Evolutionary conservation across 2,113 vertebrate genomes (phyloP).

Genomic region (Vicugna pacos): DNA sequence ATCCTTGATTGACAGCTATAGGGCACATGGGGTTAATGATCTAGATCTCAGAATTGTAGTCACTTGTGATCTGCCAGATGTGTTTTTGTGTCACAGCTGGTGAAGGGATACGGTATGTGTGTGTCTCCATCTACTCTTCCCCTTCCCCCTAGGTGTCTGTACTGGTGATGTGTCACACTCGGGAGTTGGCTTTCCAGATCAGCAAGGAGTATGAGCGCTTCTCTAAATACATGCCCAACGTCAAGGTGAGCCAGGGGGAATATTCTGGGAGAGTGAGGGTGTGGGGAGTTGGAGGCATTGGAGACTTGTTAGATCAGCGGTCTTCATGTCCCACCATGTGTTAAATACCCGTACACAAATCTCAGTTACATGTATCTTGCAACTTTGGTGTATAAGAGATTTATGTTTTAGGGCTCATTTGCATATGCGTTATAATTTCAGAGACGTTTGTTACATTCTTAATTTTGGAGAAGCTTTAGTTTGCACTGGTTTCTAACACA

Average conservation of each 20-base stretch:
- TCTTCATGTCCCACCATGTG: not conserved
- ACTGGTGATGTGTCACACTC: slow-evolving; percentile 93
- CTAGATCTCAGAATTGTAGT: not conserved
- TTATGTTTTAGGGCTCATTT: not conserved
- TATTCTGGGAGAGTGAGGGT: not conserved
- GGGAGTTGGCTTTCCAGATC: slow-evolving; percentile 92
- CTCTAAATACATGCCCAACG: slow-evolving; percentile 92
- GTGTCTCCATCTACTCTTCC: not conserved
- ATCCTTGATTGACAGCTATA: not conserved
- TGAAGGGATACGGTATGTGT: not conserved
- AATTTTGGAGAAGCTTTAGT: not conserved
- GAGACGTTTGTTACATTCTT: not conserved
- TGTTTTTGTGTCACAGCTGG: not conserved
- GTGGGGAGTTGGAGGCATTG: not conserved
- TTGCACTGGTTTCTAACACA: not conserved
- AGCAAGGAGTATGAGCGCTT: slow-evolving; percentile 94
- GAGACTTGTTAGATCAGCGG: not conserved
- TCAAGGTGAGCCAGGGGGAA: slow-evolving; percentile 86
- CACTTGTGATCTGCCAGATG: not conserved
- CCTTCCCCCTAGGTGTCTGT: slow-evolving; percentile 87
- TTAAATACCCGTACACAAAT: not conserved
- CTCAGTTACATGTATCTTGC: not conserved
- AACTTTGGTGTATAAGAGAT: not conserved
- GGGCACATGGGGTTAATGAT: not conserved
- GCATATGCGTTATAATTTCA: not conserved